Evolutionary conservation across 2,797 vertebrate species (phyloP).

Genomic region (Phoebastria nigripes): DNA sequence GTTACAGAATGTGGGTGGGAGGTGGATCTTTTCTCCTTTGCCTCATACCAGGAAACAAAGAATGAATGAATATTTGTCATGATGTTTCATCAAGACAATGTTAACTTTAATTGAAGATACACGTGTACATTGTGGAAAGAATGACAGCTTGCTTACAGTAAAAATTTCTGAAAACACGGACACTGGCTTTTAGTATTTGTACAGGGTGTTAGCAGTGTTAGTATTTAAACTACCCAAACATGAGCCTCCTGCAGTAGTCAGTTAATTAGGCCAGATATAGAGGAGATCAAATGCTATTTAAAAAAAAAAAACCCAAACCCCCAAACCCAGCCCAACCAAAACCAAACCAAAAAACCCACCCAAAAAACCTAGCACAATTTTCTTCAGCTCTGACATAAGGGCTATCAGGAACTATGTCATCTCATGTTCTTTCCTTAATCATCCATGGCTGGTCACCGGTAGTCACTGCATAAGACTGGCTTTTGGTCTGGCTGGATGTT

Average conservation of each 20-base stretch:
- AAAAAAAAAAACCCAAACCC: background rate
- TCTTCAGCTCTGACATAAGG: background rate
- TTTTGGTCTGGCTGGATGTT: background rate
- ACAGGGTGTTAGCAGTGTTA: background rate
- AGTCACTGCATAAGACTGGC: background rate
- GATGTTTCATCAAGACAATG: constrained; percentile 25
- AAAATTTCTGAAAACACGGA: background rate
- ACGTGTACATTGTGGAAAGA: background rate
- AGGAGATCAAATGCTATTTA: background rate
- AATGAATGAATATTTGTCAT: constrained; percentile 39
- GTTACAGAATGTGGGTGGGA: constrained; percentile 48
- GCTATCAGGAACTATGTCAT: background rate
- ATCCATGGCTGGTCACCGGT: background rate
- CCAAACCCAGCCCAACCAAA: background rate
- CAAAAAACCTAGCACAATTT: background rate
- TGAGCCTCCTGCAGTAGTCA: background rate
- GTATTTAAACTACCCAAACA: background rate
- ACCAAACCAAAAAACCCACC: background rate
- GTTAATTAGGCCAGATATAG: background rate
- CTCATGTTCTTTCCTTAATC: background rate
- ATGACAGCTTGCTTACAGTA: background rate
- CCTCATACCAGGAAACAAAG: constrained; percentile 37
- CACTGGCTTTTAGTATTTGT: background rate
- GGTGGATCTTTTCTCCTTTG: constrained; percentile 34
- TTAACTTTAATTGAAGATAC: background rate